phyloP scores from a whole-genome alignment of 2,888 invertebrate species.

The Ligdia adustata region DNA sequence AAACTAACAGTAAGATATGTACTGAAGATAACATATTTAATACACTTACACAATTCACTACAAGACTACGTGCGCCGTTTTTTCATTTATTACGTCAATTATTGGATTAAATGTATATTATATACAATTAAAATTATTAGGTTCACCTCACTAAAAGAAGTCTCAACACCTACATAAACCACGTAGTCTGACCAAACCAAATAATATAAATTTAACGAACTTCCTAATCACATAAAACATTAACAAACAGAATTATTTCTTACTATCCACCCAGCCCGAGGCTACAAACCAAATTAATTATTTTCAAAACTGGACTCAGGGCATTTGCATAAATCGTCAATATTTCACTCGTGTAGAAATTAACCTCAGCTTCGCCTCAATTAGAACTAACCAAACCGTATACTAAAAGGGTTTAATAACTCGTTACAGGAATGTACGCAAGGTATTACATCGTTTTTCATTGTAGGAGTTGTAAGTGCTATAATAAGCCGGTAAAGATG shows the following conservation, averaged over 20 bases:
- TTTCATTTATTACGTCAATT: too few relatives aligned
- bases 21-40: too few relatives aligned
- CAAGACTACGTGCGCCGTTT: too few relatives aligned
- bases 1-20: too few relatives aligned
- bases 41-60: too few relatives aligned
- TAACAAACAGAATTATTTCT: constrained; percentile 62
- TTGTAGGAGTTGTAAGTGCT: too few relatives aligned
- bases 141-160: background rate
- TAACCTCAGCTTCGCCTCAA: constrained; percentile 78
- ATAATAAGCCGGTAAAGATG: too few relatives aligned
- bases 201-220: constrained; percentile 47
- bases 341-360: constrained; percentile 76
- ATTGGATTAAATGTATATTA: too few relatives aligned
- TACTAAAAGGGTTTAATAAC: constrained; percentile 81
- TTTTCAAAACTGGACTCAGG: constrained; percentile 60
- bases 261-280: constrained; percentile 53
- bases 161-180: constrained; percentile 30
- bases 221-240: constrained; percentile 75
- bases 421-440: constrained; percentile 38
- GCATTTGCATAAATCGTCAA: constrained; percentile 80
- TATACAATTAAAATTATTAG: too few relatives aligned
- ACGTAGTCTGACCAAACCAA: constrained; percentile 37
- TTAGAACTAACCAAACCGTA: constrained; percentile 71
- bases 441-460: too few relatives aligned
- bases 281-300: constrained; percentile 78